Conservation (phyloP, 2,888 invertebrate species). For the Coleophora flavipennella region DNA sequence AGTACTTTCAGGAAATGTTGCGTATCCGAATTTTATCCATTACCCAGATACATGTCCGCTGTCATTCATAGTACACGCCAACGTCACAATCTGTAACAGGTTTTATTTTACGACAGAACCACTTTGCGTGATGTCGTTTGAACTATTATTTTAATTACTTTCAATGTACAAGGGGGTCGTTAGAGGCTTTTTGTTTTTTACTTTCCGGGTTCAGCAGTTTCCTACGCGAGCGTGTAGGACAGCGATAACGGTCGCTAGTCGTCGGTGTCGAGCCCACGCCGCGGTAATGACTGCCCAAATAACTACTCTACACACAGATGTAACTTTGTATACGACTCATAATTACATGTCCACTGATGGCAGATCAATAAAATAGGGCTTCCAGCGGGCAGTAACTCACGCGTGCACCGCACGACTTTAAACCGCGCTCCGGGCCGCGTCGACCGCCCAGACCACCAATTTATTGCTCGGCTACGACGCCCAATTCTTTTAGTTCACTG, state of each 20-base stretch:
- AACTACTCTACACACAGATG: constrained; percentile 16
- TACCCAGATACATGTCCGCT: constrained; percentile 25
- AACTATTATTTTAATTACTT: constrained; percentile 68
- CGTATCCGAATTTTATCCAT: constrained; percentile 12
- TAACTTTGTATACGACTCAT: constrained; percentile 27
- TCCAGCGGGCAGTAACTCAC: constrained; percentile 18
- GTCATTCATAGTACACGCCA: constrained; percentile 18
- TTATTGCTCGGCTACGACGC: constrained; percentile 19
- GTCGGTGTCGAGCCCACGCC: not conserved
- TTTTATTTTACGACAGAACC: constrained; percentile 37
- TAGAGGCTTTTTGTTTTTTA: constrained; percentile 33
- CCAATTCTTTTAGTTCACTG: constrained; percentile 16
- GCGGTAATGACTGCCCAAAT: constrained; percentile 5
- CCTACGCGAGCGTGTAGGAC: constrained; percentile 20
- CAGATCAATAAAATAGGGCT: constrained; percentile 32
- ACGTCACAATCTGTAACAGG: constrained; percentile 26
- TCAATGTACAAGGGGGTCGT: constrained; percentile 48
- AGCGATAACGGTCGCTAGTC: constrained; percentile 28
- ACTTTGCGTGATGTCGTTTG: constrained; percentile 53
- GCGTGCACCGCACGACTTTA: constrained; percentile 29
- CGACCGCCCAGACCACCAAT: constrained; percentile 13
- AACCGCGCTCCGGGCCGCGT: constrained; percentile 24
- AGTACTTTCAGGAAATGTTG: constrained; percentile 28
- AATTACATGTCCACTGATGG: constrained; percentile 35
- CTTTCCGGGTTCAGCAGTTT: constrained; percentile 31